Evolutionary conservation across 2,113 vertebrate genomes (phyloP).

Genomic region (Mystacornis crossleyi): DNA sequence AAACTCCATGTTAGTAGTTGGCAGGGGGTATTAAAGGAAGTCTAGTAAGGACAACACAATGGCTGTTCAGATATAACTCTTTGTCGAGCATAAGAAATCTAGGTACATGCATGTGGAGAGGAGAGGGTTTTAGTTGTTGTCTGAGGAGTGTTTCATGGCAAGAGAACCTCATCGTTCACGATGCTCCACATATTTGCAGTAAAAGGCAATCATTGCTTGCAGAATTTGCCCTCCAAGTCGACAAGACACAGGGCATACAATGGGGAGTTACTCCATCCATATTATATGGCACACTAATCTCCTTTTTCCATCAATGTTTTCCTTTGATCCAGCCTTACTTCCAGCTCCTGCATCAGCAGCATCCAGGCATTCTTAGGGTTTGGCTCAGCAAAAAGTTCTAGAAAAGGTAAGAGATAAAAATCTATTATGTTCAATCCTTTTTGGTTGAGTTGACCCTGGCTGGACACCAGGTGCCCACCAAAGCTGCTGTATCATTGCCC

Average conservation of each 20-base stretch:
- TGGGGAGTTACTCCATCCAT: background rate
- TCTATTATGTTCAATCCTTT: background rate
- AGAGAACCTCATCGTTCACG: background rate
- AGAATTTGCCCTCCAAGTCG: background rate
- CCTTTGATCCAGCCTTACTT: background rate
- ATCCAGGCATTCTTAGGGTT: background rate
- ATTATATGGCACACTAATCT: background rate
- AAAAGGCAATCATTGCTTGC: background rate
- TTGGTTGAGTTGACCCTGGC: background rate
- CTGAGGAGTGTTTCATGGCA: background rate
- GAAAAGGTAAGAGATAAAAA: background rate
- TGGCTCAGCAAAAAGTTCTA: background rate
- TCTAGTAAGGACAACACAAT: background rate
- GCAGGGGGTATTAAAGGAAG: background rate
- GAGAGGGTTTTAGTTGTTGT: background rate
- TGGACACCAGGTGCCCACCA: background rate
- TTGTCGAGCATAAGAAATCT: background rate
- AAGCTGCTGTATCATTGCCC: background rate
- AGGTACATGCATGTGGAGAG: background rate
- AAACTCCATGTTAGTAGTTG: background rate
- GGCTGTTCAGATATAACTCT: background rate
- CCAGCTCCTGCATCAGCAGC: background rate
- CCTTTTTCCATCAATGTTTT: background rate
- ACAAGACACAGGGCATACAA: background rate
- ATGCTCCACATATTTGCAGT: background rate